A percentile compares a stretch with the other conserved stretches of the same genome.
Conservation (phyloP, 2,113 vertebrate species). For the Turdus rufiventris region DNA sequence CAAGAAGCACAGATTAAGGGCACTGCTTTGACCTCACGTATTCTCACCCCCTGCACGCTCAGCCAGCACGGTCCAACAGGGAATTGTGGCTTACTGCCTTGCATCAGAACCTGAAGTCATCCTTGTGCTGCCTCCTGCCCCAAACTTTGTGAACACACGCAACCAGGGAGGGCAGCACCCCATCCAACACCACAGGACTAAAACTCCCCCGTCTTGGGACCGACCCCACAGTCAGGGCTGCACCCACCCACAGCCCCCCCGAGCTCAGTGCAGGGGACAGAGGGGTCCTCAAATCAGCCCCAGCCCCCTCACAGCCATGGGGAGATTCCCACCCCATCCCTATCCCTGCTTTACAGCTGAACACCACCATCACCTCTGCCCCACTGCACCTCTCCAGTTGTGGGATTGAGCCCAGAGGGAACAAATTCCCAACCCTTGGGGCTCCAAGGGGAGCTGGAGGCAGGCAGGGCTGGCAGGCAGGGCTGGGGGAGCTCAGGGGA, state of each 20-base stretch:
- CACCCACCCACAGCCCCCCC: background rate
- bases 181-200: accelerated
- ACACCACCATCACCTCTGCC: background rate
- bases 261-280: accelerated
- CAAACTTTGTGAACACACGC: accelerated
- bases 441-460: background rate
- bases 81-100: background rate
- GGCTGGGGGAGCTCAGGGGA: background rate
- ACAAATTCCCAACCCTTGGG: accelerated
- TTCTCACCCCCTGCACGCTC: background rate
- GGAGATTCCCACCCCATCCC: background rate
- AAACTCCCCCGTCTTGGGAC: accelerated
- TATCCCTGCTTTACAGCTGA: background rate
- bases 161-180: background rate
- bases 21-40: background rate
- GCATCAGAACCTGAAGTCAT: background rate
- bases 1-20: background rate
- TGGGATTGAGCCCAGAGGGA: background rate
- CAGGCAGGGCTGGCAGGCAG: background rate
- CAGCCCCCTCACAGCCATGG: accelerated
- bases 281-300: background rate
- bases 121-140: background rate
- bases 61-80: background rate
- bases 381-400: accelerated
- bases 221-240: accelerated